Evolutionary conservation across 2,888 invertebrate genomes (phyloP), one percentile per base, ranked within the genome.

Genomic region (Conus canariensis): DNA sequence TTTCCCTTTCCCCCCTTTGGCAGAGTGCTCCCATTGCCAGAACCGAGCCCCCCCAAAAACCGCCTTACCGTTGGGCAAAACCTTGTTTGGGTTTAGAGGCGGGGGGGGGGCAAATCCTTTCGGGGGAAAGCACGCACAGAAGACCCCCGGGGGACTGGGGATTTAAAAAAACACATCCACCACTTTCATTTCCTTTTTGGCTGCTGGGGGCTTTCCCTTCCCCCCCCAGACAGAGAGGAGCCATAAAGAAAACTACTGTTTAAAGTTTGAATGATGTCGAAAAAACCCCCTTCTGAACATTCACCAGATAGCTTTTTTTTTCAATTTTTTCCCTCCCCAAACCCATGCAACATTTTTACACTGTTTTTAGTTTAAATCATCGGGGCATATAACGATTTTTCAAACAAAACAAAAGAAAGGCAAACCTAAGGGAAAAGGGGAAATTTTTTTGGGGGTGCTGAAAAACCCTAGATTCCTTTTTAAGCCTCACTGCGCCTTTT

Each of bases 11-110:
- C 19, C 3, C 10, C 25, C 22, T 10, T 6, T 8, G 60, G 45
- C 80, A 30, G 45, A 80, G 7, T 30, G 58, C 9, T 19, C 0
- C 56, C 1, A 16, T 64, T 86, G 64, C 60, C 60, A 10, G 86
- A 25, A 14, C 45, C 64, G 4, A 86, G 67, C 45, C 10, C 25
- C 74, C 74, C 58, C 74, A 87, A 64, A 7, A 74, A n/a, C n/a
- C 87, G 1, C 74, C 70, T 12, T 74, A 87, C 3, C 87, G 87
- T 16, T 87, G 70, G 87, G 87, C 19, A 22, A 87, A 7, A 87
- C 56, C 19, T 87, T 74, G 58, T 74, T 74, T 9, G 87, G 87
- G n/a, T 87, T 70, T 22, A 87, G 70, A 7, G 87, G 87, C 74
- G 74, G 74, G 14, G 74, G 87, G 0, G 87, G 74, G 56, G 14